Evolutionary conservation across 2,888 invertebrate genomes (phyloP), one percentile per base, ranked within the genome.

Genomic region (Eustalomyia histrio): DNA sequence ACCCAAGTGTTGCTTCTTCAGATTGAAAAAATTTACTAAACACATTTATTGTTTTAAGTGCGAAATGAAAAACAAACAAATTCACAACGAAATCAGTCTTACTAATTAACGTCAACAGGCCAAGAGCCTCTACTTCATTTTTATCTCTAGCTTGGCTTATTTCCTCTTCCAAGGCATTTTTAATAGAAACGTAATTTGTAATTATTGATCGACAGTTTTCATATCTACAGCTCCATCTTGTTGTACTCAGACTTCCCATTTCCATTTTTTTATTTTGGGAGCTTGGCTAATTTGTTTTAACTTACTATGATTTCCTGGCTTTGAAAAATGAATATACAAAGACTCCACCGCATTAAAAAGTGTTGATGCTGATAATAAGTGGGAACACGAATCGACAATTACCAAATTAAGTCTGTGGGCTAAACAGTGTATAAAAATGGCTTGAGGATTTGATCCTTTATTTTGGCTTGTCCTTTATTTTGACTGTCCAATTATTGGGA

Each of bases 201-300:
- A 43, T 43, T 43, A 43, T 5, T 14, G 43, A 43, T 14, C 14
- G 7, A 43, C 43, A 43, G 14, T 43, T 61, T 72, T 72, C 43
- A 17, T 72, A 60, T 43, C 72, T 55, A 47, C 72, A 72, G 33
- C 60, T 72, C 72, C 60, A 72, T 61, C 72, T 29, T 2, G 72
- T 60, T 43, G 47, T 72, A 16, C 58, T 58, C 2, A 58, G 58
- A 35, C 58, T 58, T 3, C 16, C 8, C 12, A 58, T n/a, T 58
- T 58, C 12, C 33, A 24, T 10, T 4, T 24, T 0, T 18, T 55
- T 55, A 24, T 60, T 60, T 69, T 55, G 29, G 16, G 21, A 58
- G 18, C 39, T 35, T 43, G 35, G 52, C 55, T n/a, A 17, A 29
- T 47, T n/a, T 7, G 58, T 53, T 21, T 50, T 9, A 60, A 47